These are phyloP conservation scores for Orthosia gracilis DNA, from an alignment of 2,888 invertebrate genomes.

Conservation along the genomic window DNA sequence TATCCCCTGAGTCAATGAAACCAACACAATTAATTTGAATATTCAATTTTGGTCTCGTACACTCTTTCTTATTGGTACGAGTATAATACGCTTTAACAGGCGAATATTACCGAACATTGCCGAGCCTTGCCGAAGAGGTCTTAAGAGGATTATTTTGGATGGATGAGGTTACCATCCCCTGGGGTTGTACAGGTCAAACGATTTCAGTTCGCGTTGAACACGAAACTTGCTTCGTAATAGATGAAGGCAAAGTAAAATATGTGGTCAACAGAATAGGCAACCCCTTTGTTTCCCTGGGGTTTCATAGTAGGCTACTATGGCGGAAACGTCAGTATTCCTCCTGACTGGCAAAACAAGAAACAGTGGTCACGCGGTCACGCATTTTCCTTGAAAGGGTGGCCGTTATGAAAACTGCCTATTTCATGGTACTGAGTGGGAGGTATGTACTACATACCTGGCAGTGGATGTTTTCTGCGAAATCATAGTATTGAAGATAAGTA, in stretches of 20 bases:
- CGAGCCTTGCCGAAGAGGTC: conserved; percentile 7
- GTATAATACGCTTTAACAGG: background rate
- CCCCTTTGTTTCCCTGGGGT: background rate
- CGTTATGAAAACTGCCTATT: background rate
- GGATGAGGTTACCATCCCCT: conserved; percentile 8
- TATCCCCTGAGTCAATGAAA: conserved; percentile 10
- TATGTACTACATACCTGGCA: no score
- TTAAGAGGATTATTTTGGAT: conserved; percentile 11
- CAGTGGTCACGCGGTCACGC: background rate
- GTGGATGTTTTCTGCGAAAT: no score
- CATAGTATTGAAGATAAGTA: no score
- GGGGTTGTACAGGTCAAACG: conserved; percentile 22
- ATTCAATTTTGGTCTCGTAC: background rate
- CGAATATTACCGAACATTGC: conserved; percentile 8
- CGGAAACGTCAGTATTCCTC: background rate
- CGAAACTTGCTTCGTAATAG: conserved; percentile 12
- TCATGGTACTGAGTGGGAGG: background rate
- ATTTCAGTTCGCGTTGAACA: conserved; percentile 9
- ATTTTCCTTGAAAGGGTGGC: background rate
- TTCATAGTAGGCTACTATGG: background rate
- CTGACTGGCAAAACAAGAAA: background rate
- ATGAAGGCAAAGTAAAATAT: conserved; percentile 25
- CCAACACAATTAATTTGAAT: conserved; percentile 22
- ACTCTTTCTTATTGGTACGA: background rate
- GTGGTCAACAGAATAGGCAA: background rate